Base-by-base conservation (phyloP, 2,888 invertebrate species). In the Andricus quercusramuli region DNA sequence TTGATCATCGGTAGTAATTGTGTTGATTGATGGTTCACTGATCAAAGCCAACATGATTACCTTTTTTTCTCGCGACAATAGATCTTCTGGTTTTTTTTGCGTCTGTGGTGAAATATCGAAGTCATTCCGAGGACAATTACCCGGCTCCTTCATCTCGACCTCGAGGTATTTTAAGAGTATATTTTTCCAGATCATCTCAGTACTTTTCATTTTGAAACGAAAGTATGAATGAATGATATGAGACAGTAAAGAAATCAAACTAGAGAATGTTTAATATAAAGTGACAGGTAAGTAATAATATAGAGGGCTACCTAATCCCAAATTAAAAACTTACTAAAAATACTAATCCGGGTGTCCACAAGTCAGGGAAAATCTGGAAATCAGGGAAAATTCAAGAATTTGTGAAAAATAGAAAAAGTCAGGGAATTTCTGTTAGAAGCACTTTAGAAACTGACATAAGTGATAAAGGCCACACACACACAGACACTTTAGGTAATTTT, bases 11-110 rank as follows among this genome's bases (percentile, higher is more conserved):
- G 66, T 29, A 37, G 32, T 20, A 66, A 66, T 66, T 37, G 32
- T 66, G 66, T n/a, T 66, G 66, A 66, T 66, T 32, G 66, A 66
- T 66, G 32, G n/a, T 29, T 66, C 17, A 11, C 66, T n/a, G 37
- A 66, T 66, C 37, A 66, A 66, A 66, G 37, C 20, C 20, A 66
- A 20, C n/a, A 11, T 20, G 66, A 32, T 66, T 66, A 66, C 32
- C n/a, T 37, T 66, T 66, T 37, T 66, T 29, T 17, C 29, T 66
- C 59, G 11, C 22, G 22, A 20, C 66, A 66, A 66, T 65, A 37
- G 29, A 22, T 59, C 11, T 66, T 37, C 66, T 22, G 22, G 9
- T 37, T 66, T 66, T 66, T 66, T 66, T 32, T 29, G 11, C 11
- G 4, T 66, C 37, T 66, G 37, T 29, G 66, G 8, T 66, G 37